Base-by-base conservation (phyloP, 2,888 invertebrate genomes). In the Sphaeridia pumilis region DNA sequence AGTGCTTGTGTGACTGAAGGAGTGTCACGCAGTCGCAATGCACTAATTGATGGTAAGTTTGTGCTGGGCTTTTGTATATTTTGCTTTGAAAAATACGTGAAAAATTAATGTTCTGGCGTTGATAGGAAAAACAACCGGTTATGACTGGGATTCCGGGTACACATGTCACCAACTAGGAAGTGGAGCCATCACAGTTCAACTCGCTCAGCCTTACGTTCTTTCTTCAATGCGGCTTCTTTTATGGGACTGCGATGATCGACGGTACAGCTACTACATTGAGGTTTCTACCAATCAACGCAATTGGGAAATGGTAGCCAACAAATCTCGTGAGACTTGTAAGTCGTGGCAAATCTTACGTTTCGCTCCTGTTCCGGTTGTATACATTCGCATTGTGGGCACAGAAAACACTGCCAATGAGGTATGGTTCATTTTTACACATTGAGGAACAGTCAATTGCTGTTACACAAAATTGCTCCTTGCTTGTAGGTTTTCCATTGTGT, bases 131-230 rank as follows among this genome's bases (percentile, higher is more conserved):
- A 87, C 81, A 50, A 80, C 83, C 67, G 84, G 87, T 73, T 98
- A 97, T 72, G 94, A 97, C 75, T 97, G 95, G 95, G 97, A 98
- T 73, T 87, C 87, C 50, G 95, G 95, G 58, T 97, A 95, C 73
- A 95, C 94, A 3, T 95, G 94, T 71, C 94, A 95, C 75, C 94
- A 94, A 73, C 75, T 92, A 57, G 90, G 92, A 65, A 86, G 88
- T 62, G 95, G 97, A 54, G 83, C 88, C 64, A 94, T 98, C 68
- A 79, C 92, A 65, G 85, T 98, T 57, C 93, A 97, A 73, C 78
- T 98, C 61, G 89, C 84, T 66, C 98, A 98, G 76, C 97, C 98
- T 2, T 95, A 92, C 71, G 78, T 92, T 68, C 81, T 97, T 58
- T 81, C 83, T 52, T 89, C 89, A 26, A 80, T 97, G 76, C 80